Percentiles rank a stretch among this genome's conserved stretches.
Conservation (phyloP, 2,797 vertebrate genomes). For the Trichosurus vulpecula region DNA sequence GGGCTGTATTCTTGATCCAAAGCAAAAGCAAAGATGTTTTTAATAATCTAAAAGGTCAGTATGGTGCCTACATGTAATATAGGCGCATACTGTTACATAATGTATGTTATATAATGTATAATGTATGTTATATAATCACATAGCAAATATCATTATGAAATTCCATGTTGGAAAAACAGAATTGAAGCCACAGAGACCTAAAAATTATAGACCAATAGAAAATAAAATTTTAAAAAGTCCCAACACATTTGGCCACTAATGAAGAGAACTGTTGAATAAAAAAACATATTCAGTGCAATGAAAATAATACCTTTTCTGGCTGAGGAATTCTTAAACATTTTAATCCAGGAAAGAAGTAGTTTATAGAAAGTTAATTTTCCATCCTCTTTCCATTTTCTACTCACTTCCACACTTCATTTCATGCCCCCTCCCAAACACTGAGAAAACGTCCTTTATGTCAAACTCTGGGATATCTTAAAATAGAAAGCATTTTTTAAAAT, state of each 20-base stretch:
- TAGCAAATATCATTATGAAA: conserved; percentile 54
- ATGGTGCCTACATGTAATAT: not conserved
- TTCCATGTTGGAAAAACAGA: conserved; percentile 31
- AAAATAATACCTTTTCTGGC: conserved; percentile 44
- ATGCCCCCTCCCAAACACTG: not conserved
- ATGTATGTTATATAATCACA: conserved; percentile 41
- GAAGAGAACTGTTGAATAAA: conserved; percentile 56
- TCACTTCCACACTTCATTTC: conserved; percentile 47
- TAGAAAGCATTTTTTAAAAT: not conserved
- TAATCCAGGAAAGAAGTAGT: conserved; percentile 53
- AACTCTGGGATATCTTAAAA: not conserved
- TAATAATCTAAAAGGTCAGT: not conserved
- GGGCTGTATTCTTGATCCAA: not conserved
- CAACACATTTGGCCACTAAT: conserved; percentile 52
- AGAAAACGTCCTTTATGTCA: not conserved
- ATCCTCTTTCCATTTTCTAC: conserved; percentile 61
- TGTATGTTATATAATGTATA: too few relatives aligned
- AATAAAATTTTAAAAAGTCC: conserved; percentile 49
- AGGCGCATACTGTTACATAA: too few relatives aligned
- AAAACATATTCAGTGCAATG: conserved; percentile 52
- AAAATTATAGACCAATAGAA: conserved; percentile 59
- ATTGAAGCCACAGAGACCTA: conserved; percentile 20
- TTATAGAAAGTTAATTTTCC: conserved; percentile 68
- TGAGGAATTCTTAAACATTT: conserved; percentile 66
- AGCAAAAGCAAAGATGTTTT: not conserved